Conservation (phyloP, 2,888 invertebrate species). For the Eilema griseolum region DNA sequence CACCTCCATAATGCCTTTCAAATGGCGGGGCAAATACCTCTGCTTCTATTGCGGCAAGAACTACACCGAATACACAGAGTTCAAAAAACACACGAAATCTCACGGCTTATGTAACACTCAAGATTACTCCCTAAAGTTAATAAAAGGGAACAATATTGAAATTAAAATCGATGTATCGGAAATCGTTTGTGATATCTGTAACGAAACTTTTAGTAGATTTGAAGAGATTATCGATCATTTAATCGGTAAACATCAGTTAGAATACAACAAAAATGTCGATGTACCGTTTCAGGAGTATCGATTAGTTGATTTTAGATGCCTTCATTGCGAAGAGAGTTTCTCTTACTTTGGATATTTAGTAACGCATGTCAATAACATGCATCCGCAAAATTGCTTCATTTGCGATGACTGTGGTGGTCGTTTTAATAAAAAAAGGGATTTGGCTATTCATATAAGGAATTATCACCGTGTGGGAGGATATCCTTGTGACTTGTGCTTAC, state of each 20-base stretch:
- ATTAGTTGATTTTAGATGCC: constrained; percentile 67
- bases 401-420: constrained; percentile 73
- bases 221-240: constrained; percentile 74
- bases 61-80: constrained; percentile 66
- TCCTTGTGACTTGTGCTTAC: constrained; percentile 68
- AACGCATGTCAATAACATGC: constrained; percentile 68
- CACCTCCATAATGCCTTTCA: constrained; percentile 77
- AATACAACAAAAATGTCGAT: constrained; percentile 69
- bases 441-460: constrained; percentile 67
- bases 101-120: constrained; percentile 69
- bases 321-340: constrained; percentile 69
- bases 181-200: constrained; percentile 72
- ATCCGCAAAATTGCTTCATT: constrained; percentile 68
- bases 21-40: constrained; percentile 75
- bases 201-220: constrained; percentile 62
- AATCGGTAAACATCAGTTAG: constrained; percentile 68
- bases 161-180: constrained; percentile 78
- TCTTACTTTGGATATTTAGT: constrained; percentile 70
- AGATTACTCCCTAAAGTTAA: constrained; percentile 65
- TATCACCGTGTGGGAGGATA: constrained; percentile 69
- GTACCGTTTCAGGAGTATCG: constrained; percentile 71
- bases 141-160: constrained; percentile 70
- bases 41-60: constrained; percentile 77
- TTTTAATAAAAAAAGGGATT: constrained; percentile 71
- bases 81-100: constrained; percentile 73